These are phyloP conservation scores for Arbacia lixula DNA, from an alignment of 53 echinoderm and acorn worm species.

Conservation along the genomic window DNA sequence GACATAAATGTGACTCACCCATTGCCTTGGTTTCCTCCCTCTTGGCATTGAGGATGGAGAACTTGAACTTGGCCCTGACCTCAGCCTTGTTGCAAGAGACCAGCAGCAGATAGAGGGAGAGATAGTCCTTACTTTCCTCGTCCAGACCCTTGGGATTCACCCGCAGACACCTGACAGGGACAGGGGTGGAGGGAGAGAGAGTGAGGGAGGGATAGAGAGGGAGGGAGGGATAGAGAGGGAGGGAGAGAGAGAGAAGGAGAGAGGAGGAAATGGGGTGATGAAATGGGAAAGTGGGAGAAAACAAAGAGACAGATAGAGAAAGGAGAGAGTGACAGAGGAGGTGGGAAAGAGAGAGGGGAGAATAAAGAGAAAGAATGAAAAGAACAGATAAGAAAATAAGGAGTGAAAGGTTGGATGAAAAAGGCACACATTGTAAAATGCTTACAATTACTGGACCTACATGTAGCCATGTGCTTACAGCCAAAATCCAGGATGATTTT, in stretches of 20 bases:
- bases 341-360: not conserved
- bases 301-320: not conserved
- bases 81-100: conserved; percentile 95
- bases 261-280: not conserved
- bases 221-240: not conserved
- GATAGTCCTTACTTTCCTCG: conserved; percentile 98
- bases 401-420: not conserved
- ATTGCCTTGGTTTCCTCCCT: conserved; percentile 98
- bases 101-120: conserved; percentile 88
- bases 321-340: not conserved
- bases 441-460: no score
- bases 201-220: not conserved
- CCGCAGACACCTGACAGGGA: conserved; percentile 78
- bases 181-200: not conserved
- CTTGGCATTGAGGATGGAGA: conserved; percentile 96
- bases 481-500: no score
- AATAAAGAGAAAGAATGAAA: no score
- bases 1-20: conserved; percentile 70
- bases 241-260: not conserved
- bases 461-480: no score
- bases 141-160: conserved; percentile 99
- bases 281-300: not conserved
- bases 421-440: not conserved
- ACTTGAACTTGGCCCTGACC: conserved; percentile 98
- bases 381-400: no score